Evolutionary conservation across 2,113 vertebrate genomes (phyloP).

Genomic region (Bagarius yarrelli): DNA sequence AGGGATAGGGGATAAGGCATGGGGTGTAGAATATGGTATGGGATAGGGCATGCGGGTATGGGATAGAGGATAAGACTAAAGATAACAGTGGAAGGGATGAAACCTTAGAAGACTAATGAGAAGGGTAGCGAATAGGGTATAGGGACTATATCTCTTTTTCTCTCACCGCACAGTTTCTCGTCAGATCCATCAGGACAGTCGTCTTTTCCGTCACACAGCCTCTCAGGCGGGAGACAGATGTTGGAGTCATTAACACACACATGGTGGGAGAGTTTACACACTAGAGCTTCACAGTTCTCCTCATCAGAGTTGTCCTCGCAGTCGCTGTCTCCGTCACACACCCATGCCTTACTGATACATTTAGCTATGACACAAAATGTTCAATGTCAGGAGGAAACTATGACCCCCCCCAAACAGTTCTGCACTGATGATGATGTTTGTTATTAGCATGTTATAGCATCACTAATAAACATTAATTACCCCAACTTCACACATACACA

Average conservation of each 20-base stretch:
- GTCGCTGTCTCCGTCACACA: conserved; percentile 93
- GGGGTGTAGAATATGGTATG: rapidly evolving
- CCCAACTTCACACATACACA: too few relatives aligned
- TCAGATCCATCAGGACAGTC: conserved; percentile 93
- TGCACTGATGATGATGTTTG: neutral
- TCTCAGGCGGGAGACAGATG: conserved; percentile 89
- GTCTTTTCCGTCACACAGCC: conserved; percentile 85
- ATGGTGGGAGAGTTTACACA: conserved; percentile 92
- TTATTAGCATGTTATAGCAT: neutral
- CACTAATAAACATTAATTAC: neutral
- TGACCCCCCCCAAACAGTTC: neutral
- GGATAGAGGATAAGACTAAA: too few relatives aligned
- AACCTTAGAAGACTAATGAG: too few relatives aligned
- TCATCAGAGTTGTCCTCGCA: conserved; percentile 96
- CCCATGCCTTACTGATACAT: conserved; percentile 98
- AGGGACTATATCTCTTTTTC: neutral
- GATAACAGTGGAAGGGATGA: too few relatives aligned
- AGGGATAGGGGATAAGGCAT: neutral
- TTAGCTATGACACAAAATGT: conserved; percentile 69
- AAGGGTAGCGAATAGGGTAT: neutral
- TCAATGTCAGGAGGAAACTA: neutral
- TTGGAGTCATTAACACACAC: conserved; percentile 89
- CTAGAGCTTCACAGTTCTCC: conserved; percentile 90
- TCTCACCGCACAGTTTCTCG: conserved; percentile 90
- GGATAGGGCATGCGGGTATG: neutral